Percentiles rank a stretch among this genome's conserved stretches.
Conservation (phyloP, 2,113 vertebrate genomes). For the Nematolebias whitei region DNA sequence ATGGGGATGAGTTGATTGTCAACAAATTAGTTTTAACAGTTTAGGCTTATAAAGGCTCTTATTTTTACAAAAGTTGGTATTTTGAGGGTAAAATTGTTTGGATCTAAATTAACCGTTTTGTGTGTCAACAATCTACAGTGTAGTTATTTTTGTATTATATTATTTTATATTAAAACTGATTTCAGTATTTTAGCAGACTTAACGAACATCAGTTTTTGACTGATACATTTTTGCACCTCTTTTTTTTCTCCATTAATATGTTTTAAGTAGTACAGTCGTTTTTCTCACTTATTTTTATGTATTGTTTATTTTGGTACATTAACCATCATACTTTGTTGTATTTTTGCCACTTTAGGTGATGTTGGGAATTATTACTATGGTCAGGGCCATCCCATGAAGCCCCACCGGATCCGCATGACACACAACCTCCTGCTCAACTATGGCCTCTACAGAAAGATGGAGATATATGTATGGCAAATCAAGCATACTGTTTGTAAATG, state of each 20-base stretch:
- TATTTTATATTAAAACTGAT: too few species aligned
- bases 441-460: constrained; percentile 99
- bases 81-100: neutral
- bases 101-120: fast-evolving
- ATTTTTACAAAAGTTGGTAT: neutral
- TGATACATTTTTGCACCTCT: neutral
- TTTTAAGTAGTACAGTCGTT: neutral
- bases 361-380: constrained; percentile 99
- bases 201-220: neutral
- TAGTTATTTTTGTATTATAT: too few species aligned
- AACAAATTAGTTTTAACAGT: constrained; percentile 33
- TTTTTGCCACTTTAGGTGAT: constrained; percentile 83
- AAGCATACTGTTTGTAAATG: neutral
- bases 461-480: constrained; percentile 90
- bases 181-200: neutral
- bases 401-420: constrained; percentile 97
- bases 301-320: neutral
- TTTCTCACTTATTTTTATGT: neutral
- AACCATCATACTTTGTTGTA: neutral
- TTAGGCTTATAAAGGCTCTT: constrained; percentile 14
- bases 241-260: neutral
- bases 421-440: constrained; percentile 98
- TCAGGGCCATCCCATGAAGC: constrained; percentile 98
- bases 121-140: neutral
- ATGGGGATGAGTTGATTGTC: constrained; percentile 55